These are phyloP conservation scores for Pinctada fucata DNA, from an alignment of 2,888 invertebrate species.

Conservation along the genomic window DNA sequence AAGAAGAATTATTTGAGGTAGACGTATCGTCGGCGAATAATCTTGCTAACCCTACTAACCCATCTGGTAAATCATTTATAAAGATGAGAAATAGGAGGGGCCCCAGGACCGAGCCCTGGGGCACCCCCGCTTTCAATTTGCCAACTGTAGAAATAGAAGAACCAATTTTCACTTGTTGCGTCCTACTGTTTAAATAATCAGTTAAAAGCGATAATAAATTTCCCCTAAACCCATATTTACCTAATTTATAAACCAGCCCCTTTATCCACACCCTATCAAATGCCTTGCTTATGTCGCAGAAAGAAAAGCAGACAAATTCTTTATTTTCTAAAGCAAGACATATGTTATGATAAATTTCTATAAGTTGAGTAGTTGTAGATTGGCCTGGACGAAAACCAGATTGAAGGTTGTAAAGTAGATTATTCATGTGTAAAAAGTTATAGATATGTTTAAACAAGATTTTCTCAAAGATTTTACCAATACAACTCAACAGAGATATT, in stretches of 20 bases:
- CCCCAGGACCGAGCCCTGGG: neutral
- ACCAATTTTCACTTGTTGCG: neutral
- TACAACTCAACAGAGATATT: neutral
- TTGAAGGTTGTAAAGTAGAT: neutral
- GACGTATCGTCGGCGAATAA: no score
- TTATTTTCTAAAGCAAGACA: neutral
- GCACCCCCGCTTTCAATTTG: neutral
- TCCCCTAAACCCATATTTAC: no score
- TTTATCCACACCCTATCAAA: no score
- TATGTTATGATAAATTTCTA: neutral
- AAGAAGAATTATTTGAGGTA: no score
- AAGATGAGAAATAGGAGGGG: neutral
- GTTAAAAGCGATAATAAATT: no score
- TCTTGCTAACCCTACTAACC: no score
- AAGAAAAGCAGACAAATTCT: neutral
- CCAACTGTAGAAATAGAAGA: neutral
- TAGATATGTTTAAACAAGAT: neutral
- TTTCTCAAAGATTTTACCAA: neutral
- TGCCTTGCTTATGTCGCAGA: neutral
- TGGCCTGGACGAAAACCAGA: constrained; percentile 7
- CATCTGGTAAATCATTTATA: no score
- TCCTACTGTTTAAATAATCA: neutral
- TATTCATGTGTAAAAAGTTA: neutral
- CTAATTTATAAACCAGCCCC: neutral
- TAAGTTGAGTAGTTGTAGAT: neutral